Evolutionary conservation across 2,888 invertebrate genomes (phyloP).

Genomic region (Neoitamus cyanurus): DNA sequence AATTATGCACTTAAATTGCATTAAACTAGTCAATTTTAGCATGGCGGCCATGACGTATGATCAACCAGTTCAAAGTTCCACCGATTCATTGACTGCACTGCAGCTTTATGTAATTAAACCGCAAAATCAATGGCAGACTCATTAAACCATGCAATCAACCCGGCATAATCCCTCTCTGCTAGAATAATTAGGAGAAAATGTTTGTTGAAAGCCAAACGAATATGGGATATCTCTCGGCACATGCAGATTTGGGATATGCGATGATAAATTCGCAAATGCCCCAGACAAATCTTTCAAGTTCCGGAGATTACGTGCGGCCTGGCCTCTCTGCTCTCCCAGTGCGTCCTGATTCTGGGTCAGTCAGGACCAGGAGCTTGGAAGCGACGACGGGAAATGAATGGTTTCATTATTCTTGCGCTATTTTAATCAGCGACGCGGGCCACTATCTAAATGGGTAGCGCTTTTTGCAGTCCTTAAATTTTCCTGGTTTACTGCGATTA

Average conservation of each 20-base stretch:
- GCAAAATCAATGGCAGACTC: constrained; percentile 52
- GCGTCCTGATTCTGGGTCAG: constrained; percentile 23
- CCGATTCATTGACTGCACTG: constrained; percentile 52
- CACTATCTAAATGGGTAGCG: constrained; percentile 15
- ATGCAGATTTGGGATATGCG: constrained; percentile 40
- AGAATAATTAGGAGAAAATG: constrained; percentile 46
- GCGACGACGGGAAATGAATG: constrained; percentile 16
- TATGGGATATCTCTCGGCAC: constrained; percentile 2
- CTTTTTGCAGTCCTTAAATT: not conserved
- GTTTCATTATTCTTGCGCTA: constrained; percentile 42
- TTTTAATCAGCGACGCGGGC: constrained; percentile 26
- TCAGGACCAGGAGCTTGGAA: not conserved
- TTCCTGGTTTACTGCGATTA: not conserved
- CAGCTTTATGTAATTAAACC: constrained; percentile 53
- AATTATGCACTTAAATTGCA: constrained; percentile 39
- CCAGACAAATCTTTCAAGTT: constrained; percentile 51
- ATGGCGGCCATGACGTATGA: constrained; percentile 35
- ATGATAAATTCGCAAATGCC: constrained; percentile 50
- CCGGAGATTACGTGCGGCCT: constrained; percentile 46
- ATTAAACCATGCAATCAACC: constrained; percentile 52
- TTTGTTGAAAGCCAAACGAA: constrained; percentile 43
- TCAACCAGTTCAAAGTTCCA: constrained; percentile 37
- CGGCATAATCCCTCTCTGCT: constrained; percentile 47
- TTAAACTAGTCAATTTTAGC: constrained; percentile 41
- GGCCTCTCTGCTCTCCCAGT: not conserved